Evolutionary conservation across 2,888 invertebrate genomes (phyloP), one percentile per base, ranked within the genome.

Genomic region (Harmothoe impar): DNA sequence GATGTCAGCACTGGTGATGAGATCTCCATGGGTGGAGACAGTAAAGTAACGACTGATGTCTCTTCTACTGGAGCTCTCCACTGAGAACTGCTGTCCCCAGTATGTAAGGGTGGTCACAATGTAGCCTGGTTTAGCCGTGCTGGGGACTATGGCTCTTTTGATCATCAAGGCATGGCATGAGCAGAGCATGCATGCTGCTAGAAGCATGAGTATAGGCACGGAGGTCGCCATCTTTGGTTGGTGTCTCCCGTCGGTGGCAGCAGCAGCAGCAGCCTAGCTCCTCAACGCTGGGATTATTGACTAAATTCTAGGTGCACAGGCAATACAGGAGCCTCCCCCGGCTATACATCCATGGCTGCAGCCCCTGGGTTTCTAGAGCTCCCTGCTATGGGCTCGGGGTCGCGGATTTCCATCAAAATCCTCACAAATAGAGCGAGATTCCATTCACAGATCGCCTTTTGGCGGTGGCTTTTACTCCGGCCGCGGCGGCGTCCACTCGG

Each of bases 1-100:
- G 20, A 94, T 86, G 77, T 91, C 92, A 23, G 89, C 84, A 78
- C 89, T 92, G 43, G 93, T 93, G 56, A 93, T 90, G n/a, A 94
- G 72, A 85, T 93, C 92, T 89, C 94, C 94, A 88, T 92, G 89
- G 51, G 68, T 43, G 23, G 88, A 89, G 0, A 92, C 89, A 23
- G 90, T 77, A 88, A 92, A 92, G 77, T 77, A 90, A 10, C 84
- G 25, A n/a, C 78, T 56, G 52, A 89, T 52, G n/a, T 92, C 91
- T 29, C 52, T 68, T 29, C 51, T 29, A 17, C 35, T 54, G 51
- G 56, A 29, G 29, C 86, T 35, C 25, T 89, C 90, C 23, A 92
- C 25, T 3, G n/a, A 17, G 25, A 91, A 90, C 23, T 52, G 62
- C 86, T 92, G 92, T 52, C 92, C 92, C 91, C 91, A 91, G 78